phyloP scores from a whole-genome alignment of 2,888 invertebrate genomes.

The Protodeltote pygarga region DNA sequence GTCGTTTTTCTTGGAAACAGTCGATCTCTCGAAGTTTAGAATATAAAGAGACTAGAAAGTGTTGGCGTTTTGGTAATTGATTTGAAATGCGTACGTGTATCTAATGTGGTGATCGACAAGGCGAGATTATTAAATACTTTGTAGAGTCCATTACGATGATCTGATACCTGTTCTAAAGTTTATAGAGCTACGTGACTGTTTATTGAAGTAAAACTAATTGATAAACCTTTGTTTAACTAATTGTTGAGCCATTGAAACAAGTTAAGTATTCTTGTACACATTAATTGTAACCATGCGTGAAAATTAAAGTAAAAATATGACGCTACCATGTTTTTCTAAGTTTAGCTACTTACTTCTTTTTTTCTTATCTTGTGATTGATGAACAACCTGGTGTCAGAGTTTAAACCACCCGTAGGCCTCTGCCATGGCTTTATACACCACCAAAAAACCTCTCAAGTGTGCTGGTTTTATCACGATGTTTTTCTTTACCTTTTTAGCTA shows the following conservation, averaged over 20 bases:
- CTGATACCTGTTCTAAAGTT: constrained; percentile 31
- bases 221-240: neutral
- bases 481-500: too few species aligned
- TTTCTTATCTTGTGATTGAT: too few species aligned
- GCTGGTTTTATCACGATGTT: too few species aligned
- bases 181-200: constrained; percentile 37
- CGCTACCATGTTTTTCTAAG: too few species aligned
- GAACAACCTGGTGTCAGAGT: too few species aligned
- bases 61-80: constrained; percentile 52
- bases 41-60: constrained; percentile 53
- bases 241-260: neutral
- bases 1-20: constrained; percentile 48
- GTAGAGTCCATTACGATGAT: constrained; percentile 21
- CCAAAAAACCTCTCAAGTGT: too few species aligned
- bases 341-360: too few species aligned
- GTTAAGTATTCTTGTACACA: too few species aligned
- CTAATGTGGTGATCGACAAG: constrained; percentile 51
- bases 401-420: too few species aligned
- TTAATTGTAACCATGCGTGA: too few species aligned
- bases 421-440: too few species aligned
- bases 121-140: constrained; percentile 48
- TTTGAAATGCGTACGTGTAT: constrained; percentile 51
- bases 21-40: constrained; percentile 42
- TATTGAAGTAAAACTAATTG: constrained; percentile 4
- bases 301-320: too few species aligned